phyloP scores from a whole-genome alignment of 1,140 invertebrate genomes.

The Heliconius congener region DNA sequence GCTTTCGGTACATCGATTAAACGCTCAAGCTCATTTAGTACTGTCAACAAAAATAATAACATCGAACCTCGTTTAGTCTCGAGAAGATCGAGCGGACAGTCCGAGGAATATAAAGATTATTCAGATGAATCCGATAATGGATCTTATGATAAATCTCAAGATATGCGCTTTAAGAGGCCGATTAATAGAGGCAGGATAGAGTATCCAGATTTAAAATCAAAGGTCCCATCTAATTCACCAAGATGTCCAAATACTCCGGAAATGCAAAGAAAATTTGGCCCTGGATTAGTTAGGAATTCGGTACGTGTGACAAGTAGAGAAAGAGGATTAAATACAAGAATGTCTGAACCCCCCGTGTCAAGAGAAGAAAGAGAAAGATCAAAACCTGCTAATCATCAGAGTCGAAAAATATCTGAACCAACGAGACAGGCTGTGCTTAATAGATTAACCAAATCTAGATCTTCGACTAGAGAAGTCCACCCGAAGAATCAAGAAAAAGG shows the following conservation, averaged over 20 bases:
- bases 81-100: slow-evolving; percentile 61
- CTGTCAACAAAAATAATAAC: slow-evolving; percentile 76
- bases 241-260: slow-evolving; percentile 78
- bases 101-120: slow-evolving; percentile 67
- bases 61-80: slow-evolving; percentile 54
- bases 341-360: slow-evolving; percentile 61
- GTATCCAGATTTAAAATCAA: slow-evolving; percentile 68
- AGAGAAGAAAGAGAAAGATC: slow-evolving; percentile 62
- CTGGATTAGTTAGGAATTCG: slow-evolving; percentile 69
- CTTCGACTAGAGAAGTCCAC: slow-evolving; percentile 74
- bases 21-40: slow-evolving; percentile 78
- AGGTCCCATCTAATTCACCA: slow-evolving; percentile 70
- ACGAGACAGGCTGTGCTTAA: slow-evolving; percentile 65
- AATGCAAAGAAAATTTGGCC: slow-evolving; percentile 76
- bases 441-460: slow-evolving; percentile 75
- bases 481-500: slow-evolving; percentile 75
- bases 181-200: slow-evolving; percentile 63
- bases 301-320: slow-evolving; percentile 67
- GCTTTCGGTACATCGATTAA: slow-evolving; percentile 68
- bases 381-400: slow-evolving; percentile 65
- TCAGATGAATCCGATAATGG: slow-evolving; percentile 69
- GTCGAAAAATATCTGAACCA: slow-evolving; percentile 68
- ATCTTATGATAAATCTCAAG: slow-evolving; percentile 62
- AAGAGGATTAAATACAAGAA: slow-evolving; percentile 54
- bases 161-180: slow-evolving; percentile 63